Conservation (phyloP, 2,888 invertebrate species). For the Habrosyne pyritoides region DNA sequence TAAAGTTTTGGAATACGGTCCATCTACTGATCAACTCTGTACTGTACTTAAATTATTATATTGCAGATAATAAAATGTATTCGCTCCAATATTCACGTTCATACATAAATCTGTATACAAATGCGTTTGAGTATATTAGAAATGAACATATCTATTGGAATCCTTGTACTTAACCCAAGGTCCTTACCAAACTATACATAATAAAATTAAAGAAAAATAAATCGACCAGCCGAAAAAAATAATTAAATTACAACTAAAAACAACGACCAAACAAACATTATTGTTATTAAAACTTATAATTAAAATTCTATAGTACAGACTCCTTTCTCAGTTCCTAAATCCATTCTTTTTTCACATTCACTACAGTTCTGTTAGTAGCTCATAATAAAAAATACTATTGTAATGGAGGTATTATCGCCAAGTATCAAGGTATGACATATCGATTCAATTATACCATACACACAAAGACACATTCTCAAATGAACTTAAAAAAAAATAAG, state of each 20-base stretch:
- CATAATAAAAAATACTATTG: background rate
- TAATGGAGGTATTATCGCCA: background rate
- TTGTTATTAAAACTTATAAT: constrained; percentile 53
- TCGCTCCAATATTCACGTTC: background rate
- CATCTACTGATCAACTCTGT: background rate
- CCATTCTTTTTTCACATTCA: constrained; percentile 11
- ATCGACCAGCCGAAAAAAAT: constrained; percentile 42
- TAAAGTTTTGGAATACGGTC: too few species aligned
- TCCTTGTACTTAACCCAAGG: constrained; percentile 12
- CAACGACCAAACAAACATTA: constrained; percentile 66
- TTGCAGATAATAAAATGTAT: background rate
- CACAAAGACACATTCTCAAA: too few species aligned
- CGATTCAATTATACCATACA: too few species aligned
- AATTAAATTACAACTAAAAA: constrained; percentile 61
- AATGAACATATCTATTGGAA: background rate
- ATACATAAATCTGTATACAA: background rate
- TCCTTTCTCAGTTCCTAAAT: constrained; percentile 48
- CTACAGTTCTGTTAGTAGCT: background rate
- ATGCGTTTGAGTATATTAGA: background rate
- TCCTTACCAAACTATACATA: constrained; percentile 28
- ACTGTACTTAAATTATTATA: background rate
- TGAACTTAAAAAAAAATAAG: background rate
- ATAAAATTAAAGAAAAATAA: constrained; percentile 29
- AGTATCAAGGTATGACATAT: constrained; percentile 4
- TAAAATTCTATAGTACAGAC: constrained; percentile 70